phyloP scores from a whole-genome alignment of 2,888 invertebrate genomes.

The Strigamia maritima region DNA sequence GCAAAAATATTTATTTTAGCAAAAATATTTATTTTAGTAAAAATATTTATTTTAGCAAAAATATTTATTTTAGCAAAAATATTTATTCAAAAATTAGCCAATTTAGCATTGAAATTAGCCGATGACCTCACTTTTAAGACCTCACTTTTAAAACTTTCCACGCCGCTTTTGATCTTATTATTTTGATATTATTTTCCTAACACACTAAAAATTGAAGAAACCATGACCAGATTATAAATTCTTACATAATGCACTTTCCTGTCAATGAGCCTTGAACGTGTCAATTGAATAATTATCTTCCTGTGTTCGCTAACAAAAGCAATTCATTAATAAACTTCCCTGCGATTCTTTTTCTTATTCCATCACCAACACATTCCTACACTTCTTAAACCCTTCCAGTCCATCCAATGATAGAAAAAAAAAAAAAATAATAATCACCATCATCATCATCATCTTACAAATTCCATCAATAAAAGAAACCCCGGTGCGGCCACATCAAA shows the following conservation, averaged over 20 bases:
- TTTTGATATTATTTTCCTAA: too few species aligned
- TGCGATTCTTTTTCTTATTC: neutral
- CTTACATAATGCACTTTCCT: conserved; percentile 6
- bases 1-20: too few species aligned
- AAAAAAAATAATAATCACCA: neutral
- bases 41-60: too few species aligned
- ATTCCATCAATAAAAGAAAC: conserved; percentile 9
- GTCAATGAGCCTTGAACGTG: neutral
- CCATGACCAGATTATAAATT: neutral
- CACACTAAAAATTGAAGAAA: neutral
- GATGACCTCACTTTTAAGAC: too few species aligned
- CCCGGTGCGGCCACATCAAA: neutral
- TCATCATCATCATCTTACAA: neutral
- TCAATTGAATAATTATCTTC: conserved; percentile 30
- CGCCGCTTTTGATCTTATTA: too few species aligned
- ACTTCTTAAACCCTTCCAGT: neutral
- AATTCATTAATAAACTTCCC: neutral
- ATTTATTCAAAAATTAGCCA: too few species aligned
- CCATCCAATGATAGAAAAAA: neutral
- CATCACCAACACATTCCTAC: neutral
- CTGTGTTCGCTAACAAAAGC: neutral
- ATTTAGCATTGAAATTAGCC: too few species aligned
- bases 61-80: too few species aligned
- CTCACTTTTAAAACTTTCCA: too few species aligned
- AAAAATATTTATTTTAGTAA: too few species aligned